Evolutionary conservation across 2,113 vertebrate species (phyloP).

Genomic region (Brienomyrus brachyistius): DNA sequence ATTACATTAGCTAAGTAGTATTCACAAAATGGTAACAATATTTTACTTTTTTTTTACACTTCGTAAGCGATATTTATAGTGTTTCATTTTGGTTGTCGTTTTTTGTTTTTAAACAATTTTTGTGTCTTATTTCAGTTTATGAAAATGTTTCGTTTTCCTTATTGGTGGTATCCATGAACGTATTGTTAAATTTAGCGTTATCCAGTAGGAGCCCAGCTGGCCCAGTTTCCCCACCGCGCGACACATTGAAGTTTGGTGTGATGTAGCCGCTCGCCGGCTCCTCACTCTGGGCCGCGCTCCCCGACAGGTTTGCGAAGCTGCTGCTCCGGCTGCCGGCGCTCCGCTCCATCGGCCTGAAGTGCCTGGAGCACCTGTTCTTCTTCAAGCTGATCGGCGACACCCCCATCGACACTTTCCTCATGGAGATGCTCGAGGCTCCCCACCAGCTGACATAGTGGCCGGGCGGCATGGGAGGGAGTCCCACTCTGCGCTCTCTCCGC

Average conservation of each 20-base stretch:
- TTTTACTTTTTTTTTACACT: neutral
- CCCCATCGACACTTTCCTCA: conserved; percentile 88
- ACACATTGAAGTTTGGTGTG: neutral
- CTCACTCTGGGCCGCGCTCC: neutral
- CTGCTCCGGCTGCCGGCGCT: conserved; percentile 81
- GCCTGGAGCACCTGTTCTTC: conserved; percentile 89
- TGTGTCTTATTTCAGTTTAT: neutral
- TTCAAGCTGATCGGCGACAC: conserved; percentile 92
- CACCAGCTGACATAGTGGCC: conserved; percentile 76
- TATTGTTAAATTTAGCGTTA: neutral
- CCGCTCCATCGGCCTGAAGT: conserved; percentile 82
- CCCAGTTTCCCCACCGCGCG: neutral
- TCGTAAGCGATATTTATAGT: neutral
- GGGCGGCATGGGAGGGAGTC: neutral
- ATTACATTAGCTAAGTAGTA: neutral
- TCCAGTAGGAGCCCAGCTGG: neutral
- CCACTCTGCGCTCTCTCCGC: neutral
- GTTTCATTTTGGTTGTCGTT: neutral
- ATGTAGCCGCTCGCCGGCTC: neutral
- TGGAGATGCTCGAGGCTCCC: conserved; percentile 91
- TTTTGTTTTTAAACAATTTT: neutral
- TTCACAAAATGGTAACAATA: neutral
- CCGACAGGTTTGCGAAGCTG: conserved; percentile 81
- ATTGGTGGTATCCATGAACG: neutral
- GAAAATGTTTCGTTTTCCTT: neutral